These are phyloP conservation scores for Helogale parvula DNA, from an alignment of 2,113 vertebrate species.

Conservation along the genomic window DNA sequence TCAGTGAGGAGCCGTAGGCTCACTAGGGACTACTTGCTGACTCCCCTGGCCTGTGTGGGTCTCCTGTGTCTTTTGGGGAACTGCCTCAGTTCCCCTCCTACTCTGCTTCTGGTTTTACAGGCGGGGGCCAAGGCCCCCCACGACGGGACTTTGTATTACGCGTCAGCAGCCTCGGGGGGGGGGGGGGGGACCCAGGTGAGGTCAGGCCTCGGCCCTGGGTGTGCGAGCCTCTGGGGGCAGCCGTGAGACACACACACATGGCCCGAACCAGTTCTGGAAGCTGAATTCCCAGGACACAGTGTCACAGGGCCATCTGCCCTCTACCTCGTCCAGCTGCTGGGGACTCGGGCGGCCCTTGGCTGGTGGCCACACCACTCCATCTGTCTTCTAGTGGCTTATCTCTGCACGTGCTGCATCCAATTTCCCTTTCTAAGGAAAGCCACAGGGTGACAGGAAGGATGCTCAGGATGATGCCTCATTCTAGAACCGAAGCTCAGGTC, in stretches of 20 bases:
- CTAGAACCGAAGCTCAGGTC: accelerated
- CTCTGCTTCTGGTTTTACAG: constrained; percentile 65
- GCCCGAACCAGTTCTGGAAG: not conserved
- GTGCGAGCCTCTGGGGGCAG: not conserved
- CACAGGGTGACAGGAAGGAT: not conserved
- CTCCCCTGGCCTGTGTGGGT: constrained; percentile 27
- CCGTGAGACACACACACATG: not conserved
- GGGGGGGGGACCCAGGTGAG: constrained; percentile 48
- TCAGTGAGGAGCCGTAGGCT: not conserved
- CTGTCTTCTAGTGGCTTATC: not conserved
- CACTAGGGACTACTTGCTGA: not conserved
- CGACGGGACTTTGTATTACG: not conserved
- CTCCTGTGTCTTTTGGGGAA: constrained; percentile 69
- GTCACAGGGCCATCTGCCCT: not conserved
- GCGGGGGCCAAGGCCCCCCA: constrained; percentile 64
- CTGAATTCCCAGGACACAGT: accelerated
- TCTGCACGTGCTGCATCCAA: not conserved
- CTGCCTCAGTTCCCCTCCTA: constrained; percentile 71
- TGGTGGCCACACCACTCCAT: not conserved
- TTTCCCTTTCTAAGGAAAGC: not conserved
- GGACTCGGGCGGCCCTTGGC: accelerated
- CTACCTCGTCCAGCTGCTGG: too few relatives aligned
- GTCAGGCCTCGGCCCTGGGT: not conserved
- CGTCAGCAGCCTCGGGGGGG: constrained; percentile 61
- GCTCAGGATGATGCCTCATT: accelerated